Evolutionary conservation across 92 coral and sea anemone genomes (phyloP), one percentile per base, ranked within the genome.

Genomic region (Epizoanthus fatuus): DNA sequence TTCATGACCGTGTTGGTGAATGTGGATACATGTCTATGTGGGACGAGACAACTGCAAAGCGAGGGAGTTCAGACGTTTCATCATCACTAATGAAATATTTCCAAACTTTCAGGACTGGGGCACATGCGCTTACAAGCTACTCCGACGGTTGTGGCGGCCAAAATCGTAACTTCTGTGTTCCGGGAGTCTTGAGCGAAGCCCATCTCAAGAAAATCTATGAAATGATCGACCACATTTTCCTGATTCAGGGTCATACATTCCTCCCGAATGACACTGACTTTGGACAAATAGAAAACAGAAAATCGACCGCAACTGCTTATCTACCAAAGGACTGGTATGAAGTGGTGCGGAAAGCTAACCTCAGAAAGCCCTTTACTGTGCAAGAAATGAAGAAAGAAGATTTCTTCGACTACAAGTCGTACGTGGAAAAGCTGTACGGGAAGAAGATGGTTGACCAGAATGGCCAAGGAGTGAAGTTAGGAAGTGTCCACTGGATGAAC

Each of bases 181-280:
- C 75, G 38, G 83, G 89, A 19, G 72, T 75, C 12, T 17, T 63
- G 55, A 84, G 54, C 13, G 83, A 85, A 14, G 74, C 79, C 16
- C 78, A 85, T 16, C 37, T 6, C 5, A 75, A 69, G 16, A 60
- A 80, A 19, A 79, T 76, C 40, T 89, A 89, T 11, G 67, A 69
- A 17, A 22, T 14, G 5, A 69, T 84, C 0, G 69, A 84, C 22
- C 86, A 89, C 68, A 62, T 77, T 62, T 80, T 84, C 44, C 83
- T 85, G 0, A 74, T 82, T 6, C 78, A 87, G 5, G 90, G 86
- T 4, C 93, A 85, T 83, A 89, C 93, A 10, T 90, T 85, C 15
- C 83, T 85, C 0, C 62, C 81, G 0, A 90, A 85, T 58, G 87
- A 90, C 86, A 89, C 79, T 9, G 89, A 89, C 58, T 89, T 89